Conservation (phyloP, 2,888 invertebrate species). For the Cephonodes hylas region DNA sequence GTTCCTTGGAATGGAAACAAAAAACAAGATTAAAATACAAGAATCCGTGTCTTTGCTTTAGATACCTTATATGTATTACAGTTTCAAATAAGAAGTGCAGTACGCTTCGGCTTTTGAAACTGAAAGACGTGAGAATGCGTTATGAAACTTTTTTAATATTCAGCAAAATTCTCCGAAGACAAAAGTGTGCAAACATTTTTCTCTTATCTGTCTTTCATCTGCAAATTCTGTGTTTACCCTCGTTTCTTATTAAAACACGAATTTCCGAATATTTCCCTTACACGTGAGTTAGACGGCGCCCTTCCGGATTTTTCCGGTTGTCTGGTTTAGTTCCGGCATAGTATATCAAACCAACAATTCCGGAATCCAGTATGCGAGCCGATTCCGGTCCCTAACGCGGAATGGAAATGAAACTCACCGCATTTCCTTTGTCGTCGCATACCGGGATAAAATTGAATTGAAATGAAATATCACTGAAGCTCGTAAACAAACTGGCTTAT, state of each 20-base stretch:
- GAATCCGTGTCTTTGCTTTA: not conserved
- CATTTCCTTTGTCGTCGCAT: conserved; percentile 8
- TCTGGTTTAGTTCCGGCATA: conserved; percentile 23
- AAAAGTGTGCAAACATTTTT: not conserved
- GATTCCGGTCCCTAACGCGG: conserved; percentile 15
- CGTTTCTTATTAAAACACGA: conserved; percentile 1
- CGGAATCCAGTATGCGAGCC: conserved; percentile 19
- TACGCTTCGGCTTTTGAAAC: not conserved
- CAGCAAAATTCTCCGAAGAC: not conserved
- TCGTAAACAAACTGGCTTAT: not conserved
- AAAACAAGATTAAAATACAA: not conserved
- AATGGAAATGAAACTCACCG: conserved; percentile 5
- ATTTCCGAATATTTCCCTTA: not conserved
- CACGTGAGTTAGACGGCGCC: not conserved
- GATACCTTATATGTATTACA: not conserved
- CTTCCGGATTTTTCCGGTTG: conserved; percentile 30
- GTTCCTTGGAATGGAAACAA: not conserved
- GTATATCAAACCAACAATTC: conserved; percentile 8
- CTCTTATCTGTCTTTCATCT: not conserved
- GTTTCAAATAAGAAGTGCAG: not conserved
- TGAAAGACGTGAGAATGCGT: not conserved
- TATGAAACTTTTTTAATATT: conserved; percentile 2
- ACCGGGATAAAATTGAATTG: conserved; percentile 18
- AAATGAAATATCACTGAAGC: conserved; percentile 22
- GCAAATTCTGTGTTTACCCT: not conserved